Base-by-base conservation (phyloP, 1,140 invertebrate genomes). In the Lasaia peninsularis region DNA sequence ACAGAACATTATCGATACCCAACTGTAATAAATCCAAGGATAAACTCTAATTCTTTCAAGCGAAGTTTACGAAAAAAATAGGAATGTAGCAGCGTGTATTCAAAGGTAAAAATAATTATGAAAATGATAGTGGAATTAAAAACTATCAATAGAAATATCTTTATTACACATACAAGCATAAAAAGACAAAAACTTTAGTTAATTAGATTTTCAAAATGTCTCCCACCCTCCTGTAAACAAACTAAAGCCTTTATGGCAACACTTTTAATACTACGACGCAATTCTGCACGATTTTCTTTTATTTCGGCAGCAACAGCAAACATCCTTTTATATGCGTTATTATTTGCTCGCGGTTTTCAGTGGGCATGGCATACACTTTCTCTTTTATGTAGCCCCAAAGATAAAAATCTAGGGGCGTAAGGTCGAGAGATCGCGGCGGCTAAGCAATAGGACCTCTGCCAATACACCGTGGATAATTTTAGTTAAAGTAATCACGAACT, bases 331-430 rank as follows among this genome's bases (percentile, higher is more conserved):
- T n/a, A n/a, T n/a, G n/a, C n/a, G 12, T 48, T 6, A 16, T 48
- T 48, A 48, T 3, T 48, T 48, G 40, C 12, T 48, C 12, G 12
- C 8, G 40, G 40, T 48, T 48, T 12, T 48, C 40, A 2, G 16
- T 48, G 40, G 14, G 40, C 9, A 48, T 7, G 12, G 40, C 40
- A 16, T 48, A 48, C 8, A 2, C 40, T 48, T 48, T 48, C 14
- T 48, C 11, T 16, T 48, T 48, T 20, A 16, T 48, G 12, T 48
- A 48, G 1, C 40, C 14, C 40, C 40, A 48, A 48, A 48, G 12
- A 48, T 48, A 48, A 48, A 48, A 48, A 48, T 21, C 20, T 20
- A 21, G 18, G 48, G n/a, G 48, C 48, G 48, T 49, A 49, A 20
- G 48, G 48, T 49, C 48, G 18, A n/a, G 48, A 49, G 48, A 9